phyloP scores from a whole-genome alignment of 1,140 invertebrate species.

The Sitophilus oryzae region DNA sequence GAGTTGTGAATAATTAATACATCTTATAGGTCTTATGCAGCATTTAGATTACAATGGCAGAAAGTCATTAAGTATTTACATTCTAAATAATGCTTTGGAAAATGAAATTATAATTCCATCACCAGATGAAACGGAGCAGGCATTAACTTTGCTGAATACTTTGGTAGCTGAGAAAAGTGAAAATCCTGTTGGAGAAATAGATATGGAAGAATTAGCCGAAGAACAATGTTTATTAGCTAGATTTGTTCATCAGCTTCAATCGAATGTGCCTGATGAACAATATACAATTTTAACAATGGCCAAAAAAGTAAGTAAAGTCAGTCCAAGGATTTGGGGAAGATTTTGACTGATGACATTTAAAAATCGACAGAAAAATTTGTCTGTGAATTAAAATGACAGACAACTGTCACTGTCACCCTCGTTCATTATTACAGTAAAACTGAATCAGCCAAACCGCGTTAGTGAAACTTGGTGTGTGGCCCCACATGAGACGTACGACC shows the following conservation, averaged over 20 bases:
- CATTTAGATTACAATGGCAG: constrained; percentile 88
- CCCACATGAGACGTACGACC: too few relatives aligned
- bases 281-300: constrained; percentile 86
- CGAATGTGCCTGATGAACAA: constrained; percentile 84
- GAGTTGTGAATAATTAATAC: not conserved
- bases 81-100: constrained; percentile 83
- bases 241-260: constrained; percentile 85
- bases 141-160: constrained; percentile 62
- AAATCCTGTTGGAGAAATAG: constrained; percentile 60
- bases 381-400: too few relatives aligned
- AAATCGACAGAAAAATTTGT: too few relatives aligned
- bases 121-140: constrained; percentile 63
- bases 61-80: constrained; percentile 79
- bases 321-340: too few relatives aligned
- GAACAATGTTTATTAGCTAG: constrained; percentile 88
- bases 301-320: constrained; percentile 64
- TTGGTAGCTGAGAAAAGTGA: constrained; percentile 82
- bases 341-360: too few relatives aligned
- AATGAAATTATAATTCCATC: constrained; percentile 83
- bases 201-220: constrained; percentile 94
- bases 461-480: too few relatives aligned
- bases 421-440: too few relatives aligned
- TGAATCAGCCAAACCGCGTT: too few relatives aligned
- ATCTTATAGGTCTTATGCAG: constrained; percentile 58
- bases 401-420: too few relatives aligned